Percentiles rank a stretch among this genome's conserved stretches.
Conservation (phyloP, 2,113 vertebrate species). For the Corydoras maculifer region DNA sequence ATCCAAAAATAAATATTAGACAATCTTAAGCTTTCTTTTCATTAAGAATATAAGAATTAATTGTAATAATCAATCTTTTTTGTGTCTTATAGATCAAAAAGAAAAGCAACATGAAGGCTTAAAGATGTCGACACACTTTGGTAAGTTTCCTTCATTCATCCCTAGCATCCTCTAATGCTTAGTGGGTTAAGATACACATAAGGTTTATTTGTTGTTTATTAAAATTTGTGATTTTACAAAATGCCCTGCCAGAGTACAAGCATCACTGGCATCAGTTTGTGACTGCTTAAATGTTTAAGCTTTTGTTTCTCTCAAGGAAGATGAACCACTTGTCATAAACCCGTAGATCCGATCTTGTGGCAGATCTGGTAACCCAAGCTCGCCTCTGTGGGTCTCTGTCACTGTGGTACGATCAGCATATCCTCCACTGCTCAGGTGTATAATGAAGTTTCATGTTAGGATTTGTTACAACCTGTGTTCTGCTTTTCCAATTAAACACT, state of each 20-base stretch:
- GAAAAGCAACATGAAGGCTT: background rate
- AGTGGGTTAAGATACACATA: too few relatives aligned
- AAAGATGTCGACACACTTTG: conserved; percentile 2
- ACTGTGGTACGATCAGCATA: conserved; percentile 73
- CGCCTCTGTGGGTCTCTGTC: conserved; percentile 99
- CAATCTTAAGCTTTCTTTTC: too few relatives aligned
- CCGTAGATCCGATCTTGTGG: conserved; percentile 99
- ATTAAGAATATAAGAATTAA: too few relatives aligned
- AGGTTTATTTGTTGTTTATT: too few relatives aligned
- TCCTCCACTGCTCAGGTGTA: background rate
- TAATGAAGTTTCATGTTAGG: too few relatives aligned
- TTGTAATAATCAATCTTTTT: background rate
- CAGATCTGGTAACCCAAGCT: conserved; percentile 89
- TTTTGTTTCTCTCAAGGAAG: conserved; percentile 11
- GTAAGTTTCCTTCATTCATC: conserved; percentile 9
- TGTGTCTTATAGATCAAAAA: background rate
- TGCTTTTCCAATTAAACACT: too few relatives aligned
- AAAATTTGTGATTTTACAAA: too few relatives aligned
- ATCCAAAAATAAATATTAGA: too few relatives aligned
- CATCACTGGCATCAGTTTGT: background rate
- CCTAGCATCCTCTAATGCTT: background rate
- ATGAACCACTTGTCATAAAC: conserved; percentile 90
- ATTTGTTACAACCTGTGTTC: too few relatives aligned
- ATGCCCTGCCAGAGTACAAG: too few relatives aligned
- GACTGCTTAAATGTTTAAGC: background rate